Evolutionary conservation across 2,797 vertebrate genomes (phyloP).

Genomic region (Lepus townsendii): DNA sequence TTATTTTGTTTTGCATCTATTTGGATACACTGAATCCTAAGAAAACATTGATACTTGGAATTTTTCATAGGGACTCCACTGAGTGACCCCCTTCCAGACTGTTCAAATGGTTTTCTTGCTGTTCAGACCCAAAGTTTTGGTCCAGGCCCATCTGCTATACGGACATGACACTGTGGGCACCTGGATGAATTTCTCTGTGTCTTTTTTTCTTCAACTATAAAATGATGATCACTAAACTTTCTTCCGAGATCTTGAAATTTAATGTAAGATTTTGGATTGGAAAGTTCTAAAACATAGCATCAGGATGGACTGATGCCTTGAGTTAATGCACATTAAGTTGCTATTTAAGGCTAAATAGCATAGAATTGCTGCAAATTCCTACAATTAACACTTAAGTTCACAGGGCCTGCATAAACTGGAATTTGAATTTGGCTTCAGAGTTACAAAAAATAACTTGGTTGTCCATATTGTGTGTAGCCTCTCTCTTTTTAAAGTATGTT

Average conservation of each 20-base stretch:
- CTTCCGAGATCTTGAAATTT: conserved; percentile 19
- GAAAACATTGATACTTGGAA: not conserved
- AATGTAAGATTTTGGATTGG: conserved; percentile 17
- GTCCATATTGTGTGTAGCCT: not conserved
- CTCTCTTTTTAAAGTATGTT: conserved; percentile 16
- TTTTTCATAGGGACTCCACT: not conserved
- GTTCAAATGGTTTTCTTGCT: conserved; percentile 34
- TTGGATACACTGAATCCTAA: not conserved
- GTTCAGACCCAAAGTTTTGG: not conserved
- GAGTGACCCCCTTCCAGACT: not conserved
- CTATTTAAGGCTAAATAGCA: not conserved
- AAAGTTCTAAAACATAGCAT: conserved; percentile 32
- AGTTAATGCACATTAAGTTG: not conserved
- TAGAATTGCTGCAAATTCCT: not conserved
- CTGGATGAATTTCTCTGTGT: not conserved
- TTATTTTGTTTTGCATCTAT: conserved; percentile 18
- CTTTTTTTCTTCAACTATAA: conserved; percentile 28
- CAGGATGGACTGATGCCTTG: not conserved
- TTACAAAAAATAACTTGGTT: not conserved
- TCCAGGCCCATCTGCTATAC: not conserved
- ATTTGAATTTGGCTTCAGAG: conserved; percentile 31
- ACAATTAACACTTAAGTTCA: conserved; percentile 2
- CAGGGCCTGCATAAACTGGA: not conserved
- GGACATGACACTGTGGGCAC: not conserved
- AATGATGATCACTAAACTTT: not conserved